Evolutionary conservation across 2,888 invertebrate genomes (phyloP).

Genomic region (Xylocampa areola): DNA sequence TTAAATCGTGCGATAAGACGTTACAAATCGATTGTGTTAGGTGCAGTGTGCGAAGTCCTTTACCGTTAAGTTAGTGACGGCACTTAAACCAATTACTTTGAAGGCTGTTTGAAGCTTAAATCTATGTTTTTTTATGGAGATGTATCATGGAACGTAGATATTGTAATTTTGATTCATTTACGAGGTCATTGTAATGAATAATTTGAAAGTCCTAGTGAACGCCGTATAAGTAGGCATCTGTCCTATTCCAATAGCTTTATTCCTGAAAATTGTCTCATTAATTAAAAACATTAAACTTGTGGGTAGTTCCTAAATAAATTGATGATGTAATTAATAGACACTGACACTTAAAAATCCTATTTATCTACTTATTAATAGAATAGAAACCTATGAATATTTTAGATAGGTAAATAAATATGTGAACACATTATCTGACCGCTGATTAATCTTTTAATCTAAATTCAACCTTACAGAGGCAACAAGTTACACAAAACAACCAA

Average conservation of each 20-base stretch:
- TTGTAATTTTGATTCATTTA: not conserved
- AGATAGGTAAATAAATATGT: not conserved
- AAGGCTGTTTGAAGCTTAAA: not conserved
- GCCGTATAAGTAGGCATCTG: no score
- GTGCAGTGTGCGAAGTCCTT: conserved; percentile 15
- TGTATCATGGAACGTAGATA: conserved; percentile 7
- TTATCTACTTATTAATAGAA: no score
- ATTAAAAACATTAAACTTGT: no score
- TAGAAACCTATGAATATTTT: not conserved
- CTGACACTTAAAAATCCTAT: not conserved
- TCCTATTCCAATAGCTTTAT: no score
- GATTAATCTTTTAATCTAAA: conserved; percentile 14
- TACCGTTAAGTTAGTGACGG: not conserved
- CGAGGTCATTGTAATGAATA: conserved; percentile 13
- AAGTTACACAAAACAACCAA: conserved; percentile 18
- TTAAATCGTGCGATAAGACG: conserved; percentile 17
- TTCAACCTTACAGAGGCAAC: conserved; percentile 17
- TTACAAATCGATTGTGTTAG: conserved; percentile 4
- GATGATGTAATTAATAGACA: not conserved
- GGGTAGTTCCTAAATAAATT: not conserved
- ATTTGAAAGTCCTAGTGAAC: not conserved
- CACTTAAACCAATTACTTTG: not conserved
- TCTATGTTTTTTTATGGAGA: conserved; percentile 6
- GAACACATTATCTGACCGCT: conserved; percentile 16
- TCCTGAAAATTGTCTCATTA: not conserved